Evolutionary conservation across 2,113 vertebrate genomes (phyloP), one percentile per base, ranked within the genome.

Genomic region (Triplophysa siluroides): DNA sequence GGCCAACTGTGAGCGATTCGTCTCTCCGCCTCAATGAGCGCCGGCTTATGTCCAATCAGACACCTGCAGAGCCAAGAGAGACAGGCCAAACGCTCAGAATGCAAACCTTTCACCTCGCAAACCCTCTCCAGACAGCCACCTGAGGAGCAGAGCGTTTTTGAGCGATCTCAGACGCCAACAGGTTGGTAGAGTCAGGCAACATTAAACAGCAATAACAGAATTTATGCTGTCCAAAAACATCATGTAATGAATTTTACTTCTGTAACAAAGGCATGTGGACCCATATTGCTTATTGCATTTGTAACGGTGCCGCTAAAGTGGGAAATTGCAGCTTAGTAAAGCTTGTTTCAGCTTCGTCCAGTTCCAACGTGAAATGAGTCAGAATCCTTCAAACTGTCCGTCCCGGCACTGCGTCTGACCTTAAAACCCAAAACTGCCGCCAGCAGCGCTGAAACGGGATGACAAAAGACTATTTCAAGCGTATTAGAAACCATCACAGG

Each of bases 251-350:
- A 62, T 23, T 1, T 61, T 1, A 18, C 23, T 63, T 54, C 24
- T 50, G 43, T 62, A 61, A 45, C 24, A 62, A 8, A 6, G 9
- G n/a, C 58, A 75, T 26, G 14, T 45, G 73, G 58, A 41, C 41
- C 19, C 73, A 47, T 47, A 75, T 43, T 62, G 47, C 73, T 63
- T 21, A 75, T 63, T 75, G 58, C 23, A 16, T 63, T 75, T 77
- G 75, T 50, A 45, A 38, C 29, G 43, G 12, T 54, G 47, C 41
- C 8, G 12, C 14, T 65, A 52, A 9, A 54, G 45, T 77, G 75
- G 65, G 60, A 77, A 77, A 76, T 38, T 23, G 62, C 26, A 65
- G 45, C 62, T 77, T 38, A 77, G 75, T 23, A 54, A 77, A 77
- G 13, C 74, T 52, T 16, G 8, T 76, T 76, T 76, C 23, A 47